These are phyloP conservation scores for Microchrysa polita DNA, from an alignment of 2,888 invertebrate genomes.

Conservation along the genomic window DNA sequence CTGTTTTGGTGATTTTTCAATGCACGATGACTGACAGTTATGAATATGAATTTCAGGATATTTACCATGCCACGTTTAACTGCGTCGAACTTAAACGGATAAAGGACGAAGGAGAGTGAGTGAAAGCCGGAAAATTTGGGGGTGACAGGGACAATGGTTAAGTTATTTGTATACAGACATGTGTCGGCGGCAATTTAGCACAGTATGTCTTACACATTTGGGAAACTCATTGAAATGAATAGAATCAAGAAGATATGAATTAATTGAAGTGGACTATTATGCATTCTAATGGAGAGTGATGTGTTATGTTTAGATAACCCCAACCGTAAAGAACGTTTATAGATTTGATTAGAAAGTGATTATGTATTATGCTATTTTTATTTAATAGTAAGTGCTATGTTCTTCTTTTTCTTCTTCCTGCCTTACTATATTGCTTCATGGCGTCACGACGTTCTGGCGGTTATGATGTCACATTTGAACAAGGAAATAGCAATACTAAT, in stretches of 20 bases:
- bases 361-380: too few relatives aligned
- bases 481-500: too few relatives aligned
- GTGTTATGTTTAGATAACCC: too few relatives aligned
- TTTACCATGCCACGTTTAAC: neutral
- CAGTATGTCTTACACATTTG: neutral
- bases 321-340: too few relatives aligned
- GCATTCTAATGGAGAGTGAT: too few relatives aligned
- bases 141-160: neutral
- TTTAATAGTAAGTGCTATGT: too few relatives aligned
- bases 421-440: too few relatives aligned
- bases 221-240: constrained; percentile 3
- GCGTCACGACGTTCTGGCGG: too few relatives aligned
- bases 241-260: neutral
- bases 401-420: too few relatives aligned
- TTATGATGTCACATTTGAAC: too few relatives aligned
- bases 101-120: neutral
- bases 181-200: neutral
- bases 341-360: too few relatives aligned
- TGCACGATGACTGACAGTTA: constrained; percentile 32
- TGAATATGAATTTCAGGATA: constrained; percentile 35
- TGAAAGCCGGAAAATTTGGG: constrained; percentile 7
- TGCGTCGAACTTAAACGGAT: too few relatives aligned
- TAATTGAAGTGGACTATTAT: neutral
- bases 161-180: neutral
- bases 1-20: constrained; percentile 48